These are phyloP conservation scores for Cyanoliseus patagonus DNA, from an alignment of 2,113 vertebrate genomes.

Conservation along the genomic window DNA sequence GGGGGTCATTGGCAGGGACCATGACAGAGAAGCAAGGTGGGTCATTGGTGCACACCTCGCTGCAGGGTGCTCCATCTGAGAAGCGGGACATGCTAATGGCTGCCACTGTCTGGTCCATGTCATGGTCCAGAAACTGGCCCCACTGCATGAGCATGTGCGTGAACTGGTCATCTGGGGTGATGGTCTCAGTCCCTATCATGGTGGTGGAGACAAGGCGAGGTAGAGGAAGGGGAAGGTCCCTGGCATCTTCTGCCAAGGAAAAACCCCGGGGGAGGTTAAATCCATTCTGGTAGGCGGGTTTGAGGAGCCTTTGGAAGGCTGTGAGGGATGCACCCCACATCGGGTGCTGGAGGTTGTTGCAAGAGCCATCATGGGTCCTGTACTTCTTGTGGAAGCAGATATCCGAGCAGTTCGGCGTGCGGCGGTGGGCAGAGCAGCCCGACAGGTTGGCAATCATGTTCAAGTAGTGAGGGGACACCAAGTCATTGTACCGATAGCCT, in stretches of 20 bases:
- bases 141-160: slow-evolving; percentile 79
- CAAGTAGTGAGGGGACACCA: slow-evolving; percentile 76
- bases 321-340: slow-evolving; percentile 77
- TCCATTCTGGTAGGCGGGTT: slow-evolving; percentile 73
- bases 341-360: slow-evolving; percentile 76
- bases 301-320: slow-evolving; percentile 76
- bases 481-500: slow-evolving; percentile 76
- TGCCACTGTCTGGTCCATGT: slow-evolving; percentile 76
- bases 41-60: slow-evolving; percentile 70
- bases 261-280: slow-evolving; percentile 74
- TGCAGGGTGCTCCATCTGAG: slow-evolving; percentile 67
- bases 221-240: slow-evolving; percentile 71
- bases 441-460: slow-evolving; percentile 77
- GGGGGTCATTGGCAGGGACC: slow-evolving; percentile 70
- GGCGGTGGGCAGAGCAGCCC: slow-evolving; percentile 74
- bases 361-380: slow-evolving; percentile 72
- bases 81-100: slow-evolving; percentile 78
- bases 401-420: slow-evolving; percentile 67
- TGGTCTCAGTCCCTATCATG: slow-evolving; percentile 70
- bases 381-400: slow-evolving; percentile 76
- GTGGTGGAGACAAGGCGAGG: slow-evolving; percentile 72
- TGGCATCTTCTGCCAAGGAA: slow-evolving; percentile 40
- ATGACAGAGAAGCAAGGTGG: slow-evolving; percentile 72
- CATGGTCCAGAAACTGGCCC: slow-evolving; percentile 77
- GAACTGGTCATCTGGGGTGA: slow-evolving; percentile 70